A percentile compares a stretch with the other conserved stretches of the same genome.
Conservation (phyloP, 2,797 vertebrate genomes). For the Avahi laniger region DNA sequence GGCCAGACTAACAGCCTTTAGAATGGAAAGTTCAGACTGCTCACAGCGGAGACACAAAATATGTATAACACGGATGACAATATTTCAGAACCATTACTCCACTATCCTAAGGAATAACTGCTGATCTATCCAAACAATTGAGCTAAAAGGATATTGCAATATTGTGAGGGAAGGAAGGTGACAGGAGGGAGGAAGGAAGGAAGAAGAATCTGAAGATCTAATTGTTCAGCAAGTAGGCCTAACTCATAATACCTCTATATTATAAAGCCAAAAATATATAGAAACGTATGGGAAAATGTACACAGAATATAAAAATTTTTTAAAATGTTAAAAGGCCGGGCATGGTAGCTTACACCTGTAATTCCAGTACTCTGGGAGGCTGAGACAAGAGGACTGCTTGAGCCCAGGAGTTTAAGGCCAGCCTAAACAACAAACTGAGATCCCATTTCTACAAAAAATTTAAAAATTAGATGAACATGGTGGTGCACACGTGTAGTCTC, state of each 20-base stretch:
- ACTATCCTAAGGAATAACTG: not conserved
- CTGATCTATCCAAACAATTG: not conserved
- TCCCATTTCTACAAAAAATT: too few species aligned
- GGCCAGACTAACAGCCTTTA: not conserved
- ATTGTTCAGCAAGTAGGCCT: not conserved
- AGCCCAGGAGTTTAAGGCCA: too few species aligned
- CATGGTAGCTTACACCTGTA: too few species aligned
- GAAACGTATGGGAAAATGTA: not conserved
- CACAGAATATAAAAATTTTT: not conserved
- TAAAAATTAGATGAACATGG: too few species aligned
- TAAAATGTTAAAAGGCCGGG: not conserved
- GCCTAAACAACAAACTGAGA: too few species aligned
- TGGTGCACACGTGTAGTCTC: too few species aligned
- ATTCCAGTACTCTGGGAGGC: too few species aligned
- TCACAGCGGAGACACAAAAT: not conserved
- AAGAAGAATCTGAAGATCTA: not conserved
- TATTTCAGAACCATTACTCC: not conserved
- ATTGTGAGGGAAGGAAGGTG: not conserved
- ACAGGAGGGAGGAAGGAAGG: not conserved
- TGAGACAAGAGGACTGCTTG: too few species aligned
- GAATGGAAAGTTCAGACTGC: not conserved
- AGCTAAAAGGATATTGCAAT: not conserved
- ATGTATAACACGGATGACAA: not conserved
- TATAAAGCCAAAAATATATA: not conserved
- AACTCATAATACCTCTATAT: not conserved